phyloP scores from a whole-genome alignment of 2,888 invertebrate genomes.

The Taphrorychus bicolor region DNA sequence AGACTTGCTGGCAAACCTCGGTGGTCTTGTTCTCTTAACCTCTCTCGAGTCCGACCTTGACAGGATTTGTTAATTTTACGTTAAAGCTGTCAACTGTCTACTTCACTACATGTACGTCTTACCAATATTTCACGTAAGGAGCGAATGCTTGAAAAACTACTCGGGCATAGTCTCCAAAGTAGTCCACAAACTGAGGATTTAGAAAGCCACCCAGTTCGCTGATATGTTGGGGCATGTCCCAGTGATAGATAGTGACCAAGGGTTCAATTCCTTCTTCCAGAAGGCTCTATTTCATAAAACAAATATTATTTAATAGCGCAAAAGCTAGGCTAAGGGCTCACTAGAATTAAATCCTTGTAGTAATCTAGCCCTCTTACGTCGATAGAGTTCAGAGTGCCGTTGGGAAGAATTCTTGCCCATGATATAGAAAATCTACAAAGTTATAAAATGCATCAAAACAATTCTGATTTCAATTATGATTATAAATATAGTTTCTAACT shows the following conservation, averaged over 20 bases:
- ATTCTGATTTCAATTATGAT: not conserved
- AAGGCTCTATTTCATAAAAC: conserved; percentile 9
- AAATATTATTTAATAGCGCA: too few relatives aligned
- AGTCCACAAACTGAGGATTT: conserved; percentile 65
- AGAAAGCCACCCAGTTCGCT: conserved; percentile 59
- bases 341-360: conserved; percentile 62
- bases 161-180: conserved; percentile 66
- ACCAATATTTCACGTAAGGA: conserved; percentile 60
- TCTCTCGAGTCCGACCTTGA: too few relatives aligned
- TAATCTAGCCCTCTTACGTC: conserved; percentile 30
- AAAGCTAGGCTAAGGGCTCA: too few relatives aligned
- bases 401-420: conserved; percentile 34
- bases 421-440: conserved; percentile 43
- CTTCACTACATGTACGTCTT: too few relatives aligned
- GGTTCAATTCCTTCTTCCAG: conserved; percentile 54
- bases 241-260: conserved; percentile 63
- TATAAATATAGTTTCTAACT: not conserved
- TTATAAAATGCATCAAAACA: not conserved
- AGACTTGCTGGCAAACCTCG: too few relatives aligned
- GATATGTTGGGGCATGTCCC: conserved; percentile 64
- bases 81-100: too few relatives aligned
- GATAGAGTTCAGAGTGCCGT: conserved; percentile 26
- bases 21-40: too few relatives aligned
- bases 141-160: conserved; percentile 61
- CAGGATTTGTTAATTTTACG: too few relatives aligned